Conservation (phyloP, 2,888 invertebrate genomes). For the Petrolisthes cinctipes region DNA sequence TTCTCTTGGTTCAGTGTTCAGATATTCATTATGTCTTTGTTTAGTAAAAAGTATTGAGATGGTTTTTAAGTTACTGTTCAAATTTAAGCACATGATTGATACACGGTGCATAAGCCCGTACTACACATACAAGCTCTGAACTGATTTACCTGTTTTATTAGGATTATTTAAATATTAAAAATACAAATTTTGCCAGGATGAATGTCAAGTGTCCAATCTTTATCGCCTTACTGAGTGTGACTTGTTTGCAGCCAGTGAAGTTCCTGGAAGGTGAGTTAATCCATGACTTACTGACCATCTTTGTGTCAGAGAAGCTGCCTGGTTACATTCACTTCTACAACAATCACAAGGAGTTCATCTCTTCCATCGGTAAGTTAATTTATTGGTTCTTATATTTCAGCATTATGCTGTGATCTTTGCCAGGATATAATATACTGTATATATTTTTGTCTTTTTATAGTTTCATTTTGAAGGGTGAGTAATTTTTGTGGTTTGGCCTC, state of each 20-base stretch:
- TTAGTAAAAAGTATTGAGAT: neutral
- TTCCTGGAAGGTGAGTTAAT: constrained; percentile 93
- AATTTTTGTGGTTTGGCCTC: too few relatives aligned
- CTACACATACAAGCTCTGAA: too few relatives aligned
- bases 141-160: too few relatives aligned
- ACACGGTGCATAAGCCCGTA: too few relatives aligned
- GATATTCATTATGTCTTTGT: neutral
- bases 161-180: neutral
- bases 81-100: too few relatives aligned
- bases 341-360: constrained; percentile 87
- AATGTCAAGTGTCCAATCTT: neutral
- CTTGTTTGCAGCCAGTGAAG: constrained; percentile 79
- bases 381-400: too few relatives aligned
- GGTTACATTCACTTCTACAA: constrained; percentile 93
- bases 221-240: neutral
- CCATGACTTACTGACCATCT: constrained; percentile 92
- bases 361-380: constrained; percentile 26
- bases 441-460: neutral
- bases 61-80: neutral
- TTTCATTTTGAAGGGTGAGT: neutral
- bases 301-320: constrained; percentile 93
- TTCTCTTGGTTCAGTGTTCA: neutral
- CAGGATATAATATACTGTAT: neutral
- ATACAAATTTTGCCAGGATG: neutral
- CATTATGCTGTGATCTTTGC: neutral